A percentile compares a stretch with the other conserved stretches of the same genome.
Conservation (phyloP, 2,113 vertebrate species). For the Ceyx margarethae region DNA sequence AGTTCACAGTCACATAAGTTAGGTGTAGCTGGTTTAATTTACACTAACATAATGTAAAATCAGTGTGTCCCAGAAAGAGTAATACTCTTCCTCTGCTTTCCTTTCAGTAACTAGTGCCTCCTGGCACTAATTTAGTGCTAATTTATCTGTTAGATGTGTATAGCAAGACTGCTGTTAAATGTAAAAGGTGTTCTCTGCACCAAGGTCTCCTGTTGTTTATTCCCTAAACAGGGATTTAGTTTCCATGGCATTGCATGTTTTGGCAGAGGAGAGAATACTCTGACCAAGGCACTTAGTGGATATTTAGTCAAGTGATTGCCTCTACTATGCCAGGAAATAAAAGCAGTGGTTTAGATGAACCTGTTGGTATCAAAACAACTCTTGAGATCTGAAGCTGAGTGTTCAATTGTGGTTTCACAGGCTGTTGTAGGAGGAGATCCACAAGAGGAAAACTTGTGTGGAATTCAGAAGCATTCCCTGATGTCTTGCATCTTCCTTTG, state of each 20-base stretch:
- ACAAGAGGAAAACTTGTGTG: background rate
- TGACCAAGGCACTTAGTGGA: background rate
- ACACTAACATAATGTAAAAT: background rate
- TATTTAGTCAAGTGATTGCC: background rate
- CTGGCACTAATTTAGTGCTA: background rate
- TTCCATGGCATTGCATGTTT: constrained; percentile 19
- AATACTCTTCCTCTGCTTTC: background rate
- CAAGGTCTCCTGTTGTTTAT: background rate
- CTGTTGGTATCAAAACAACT: background rate
- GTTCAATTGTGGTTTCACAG: background rate
- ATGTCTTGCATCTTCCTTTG: constrained; percentile 29
- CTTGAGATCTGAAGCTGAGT: background rate
- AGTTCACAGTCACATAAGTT: background rate
- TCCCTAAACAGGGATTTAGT: background rate
- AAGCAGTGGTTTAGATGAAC: background rate
- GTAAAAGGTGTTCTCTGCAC: constrained; percentile 20
- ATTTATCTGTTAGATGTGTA: background rate
- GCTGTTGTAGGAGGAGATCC: background rate
- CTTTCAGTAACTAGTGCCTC: background rate
- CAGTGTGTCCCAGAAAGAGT: background rate
- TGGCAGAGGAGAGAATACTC: constrained; percentile 14
- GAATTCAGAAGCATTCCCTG: background rate
- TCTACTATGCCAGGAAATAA: background rate
- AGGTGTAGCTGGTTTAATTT: background rate
- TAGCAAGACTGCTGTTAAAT: background rate